Evolutionary conservation across 2,113 vertebrate species (phyloP).

Genomic region (Sorex araneus): DNA sequence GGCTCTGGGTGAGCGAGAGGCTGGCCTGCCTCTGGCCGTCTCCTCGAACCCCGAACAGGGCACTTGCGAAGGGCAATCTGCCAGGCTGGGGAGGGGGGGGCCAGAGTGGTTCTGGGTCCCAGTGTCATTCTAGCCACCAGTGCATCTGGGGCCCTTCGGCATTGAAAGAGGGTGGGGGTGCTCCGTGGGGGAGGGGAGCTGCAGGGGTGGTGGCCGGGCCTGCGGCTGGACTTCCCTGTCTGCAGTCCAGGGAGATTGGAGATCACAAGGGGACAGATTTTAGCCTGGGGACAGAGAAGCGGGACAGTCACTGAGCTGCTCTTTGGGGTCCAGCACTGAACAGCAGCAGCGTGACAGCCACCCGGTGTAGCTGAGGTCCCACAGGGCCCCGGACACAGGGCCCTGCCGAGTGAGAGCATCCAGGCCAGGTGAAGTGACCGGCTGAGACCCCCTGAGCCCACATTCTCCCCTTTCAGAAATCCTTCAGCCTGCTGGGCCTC

Average conservation of each 20-base stretch:
- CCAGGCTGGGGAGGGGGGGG: not conserved
- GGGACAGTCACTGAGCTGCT: constrained; percentile 55
- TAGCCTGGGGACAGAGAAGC: constrained; percentile 29
- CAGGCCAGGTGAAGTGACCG: no score
- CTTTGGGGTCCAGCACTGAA: not conserved
- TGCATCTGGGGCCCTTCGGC: not conserved
- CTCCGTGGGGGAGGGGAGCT: not conserved
- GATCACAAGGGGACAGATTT: not conserved
- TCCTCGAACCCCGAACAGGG: not conserved
- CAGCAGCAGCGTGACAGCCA: no score
- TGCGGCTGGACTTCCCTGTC: not conserved
- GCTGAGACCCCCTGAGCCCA: no score
- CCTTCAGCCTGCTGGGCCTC: no score
- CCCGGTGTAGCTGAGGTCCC: no score
- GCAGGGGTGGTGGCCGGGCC: not conserved
- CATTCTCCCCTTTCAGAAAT: no score
- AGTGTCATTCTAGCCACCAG: not conserved
- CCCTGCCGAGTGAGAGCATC: no score
- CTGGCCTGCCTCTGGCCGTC: not conserved
- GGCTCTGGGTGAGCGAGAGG: not conserved
- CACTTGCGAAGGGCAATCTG: not conserved
- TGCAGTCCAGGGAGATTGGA: no score
- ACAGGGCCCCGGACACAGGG: no score
- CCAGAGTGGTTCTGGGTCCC: not conserved
- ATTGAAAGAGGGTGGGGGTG: not conserved